Percentiles rank a stretch among this genome's conserved stretches.
Conservation (phyloP, 2,113 vertebrate species). For the Campylorhamphus procurvoides region DNA sequence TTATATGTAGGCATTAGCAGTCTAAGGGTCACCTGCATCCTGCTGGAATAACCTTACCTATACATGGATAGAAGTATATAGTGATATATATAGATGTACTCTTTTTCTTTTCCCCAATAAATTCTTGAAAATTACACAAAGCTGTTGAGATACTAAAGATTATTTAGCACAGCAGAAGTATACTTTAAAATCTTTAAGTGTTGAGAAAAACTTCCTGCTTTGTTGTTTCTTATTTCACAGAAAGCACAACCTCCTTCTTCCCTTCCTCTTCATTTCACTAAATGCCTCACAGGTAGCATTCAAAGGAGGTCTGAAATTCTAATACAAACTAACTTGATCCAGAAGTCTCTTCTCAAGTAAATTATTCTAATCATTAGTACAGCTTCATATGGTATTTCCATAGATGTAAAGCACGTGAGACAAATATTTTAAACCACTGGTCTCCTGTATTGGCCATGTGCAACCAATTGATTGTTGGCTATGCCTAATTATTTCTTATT, state of each 20-base stretch:
- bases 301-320: background rate
- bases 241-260: conserved; percentile 8
- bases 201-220: conserved; percentile 5
- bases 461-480: conserved; percentile 7
- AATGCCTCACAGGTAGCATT: conserved; percentile 41
- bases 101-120: background rate
- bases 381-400: background rate
- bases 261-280: background rate
- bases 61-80: background rate
- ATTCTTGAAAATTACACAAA: background rate
- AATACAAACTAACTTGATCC: background rate
- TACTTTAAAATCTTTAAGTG: background rate
- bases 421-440: conserved; percentile 1
- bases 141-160: background rate
- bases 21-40: conserved; percentile 32
- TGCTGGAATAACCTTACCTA: conserved; percentile 19
- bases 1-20: background rate
- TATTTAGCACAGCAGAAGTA: background rate
- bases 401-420: background rate
- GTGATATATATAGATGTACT: background rate
- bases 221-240: conserved; percentile 9
- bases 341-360: background rate
- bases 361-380: background rate
- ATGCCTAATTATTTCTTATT: conserved; percentile 11
- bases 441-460: background rate